Evolutionary conservation across 2,888 invertebrate genomes (phyloP).

Genomic region (Belgica antarctica): DNA sequence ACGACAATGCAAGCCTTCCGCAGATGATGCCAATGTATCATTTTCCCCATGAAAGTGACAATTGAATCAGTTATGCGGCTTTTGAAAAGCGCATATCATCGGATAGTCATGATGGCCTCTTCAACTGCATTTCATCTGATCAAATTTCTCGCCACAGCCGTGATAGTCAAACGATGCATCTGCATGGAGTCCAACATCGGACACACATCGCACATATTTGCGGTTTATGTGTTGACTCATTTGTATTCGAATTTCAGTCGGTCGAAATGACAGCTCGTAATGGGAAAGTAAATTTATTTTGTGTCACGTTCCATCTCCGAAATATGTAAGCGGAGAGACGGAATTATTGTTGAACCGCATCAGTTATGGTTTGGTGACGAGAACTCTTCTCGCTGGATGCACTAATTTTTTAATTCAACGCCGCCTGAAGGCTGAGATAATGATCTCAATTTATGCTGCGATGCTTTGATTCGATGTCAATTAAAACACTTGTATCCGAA

Average conservation of each 20-base stretch:
- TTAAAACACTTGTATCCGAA: too few species aligned
- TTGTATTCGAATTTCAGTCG: not conserved
- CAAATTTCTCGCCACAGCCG: constrained; percentile 17
- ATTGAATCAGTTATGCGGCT: constrained; percentile 12
- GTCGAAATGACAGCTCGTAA: not conserved
- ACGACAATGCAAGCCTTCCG: too few species aligned
- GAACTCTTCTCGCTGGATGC: too few species aligned
- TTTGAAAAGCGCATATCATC: not conserved
- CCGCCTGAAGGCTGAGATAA: too few species aligned
- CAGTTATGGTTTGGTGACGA: too few species aligned
- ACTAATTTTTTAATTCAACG: too few species aligned
- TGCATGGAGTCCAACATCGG: not conserved
- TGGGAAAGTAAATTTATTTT: constrained; percentile 1
- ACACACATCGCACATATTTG: not conserved
- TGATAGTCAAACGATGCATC: too few species aligned
- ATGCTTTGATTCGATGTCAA: too few species aligned
- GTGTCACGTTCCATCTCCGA: too few species aligned
- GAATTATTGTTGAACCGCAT: too few species aligned
- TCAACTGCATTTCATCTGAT: constrained; percentile 2
- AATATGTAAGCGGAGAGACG: too few species aligned
- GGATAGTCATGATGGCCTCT: not conserved
- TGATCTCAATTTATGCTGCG: not conserved
- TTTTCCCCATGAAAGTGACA: constrained; percentile 1
- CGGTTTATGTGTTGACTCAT: not conserved
- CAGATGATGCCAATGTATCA: too few species aligned